Base-by-base conservation (phyloP, 2,888 invertebrate genomes). In the Dendrolimus pini region DNA sequence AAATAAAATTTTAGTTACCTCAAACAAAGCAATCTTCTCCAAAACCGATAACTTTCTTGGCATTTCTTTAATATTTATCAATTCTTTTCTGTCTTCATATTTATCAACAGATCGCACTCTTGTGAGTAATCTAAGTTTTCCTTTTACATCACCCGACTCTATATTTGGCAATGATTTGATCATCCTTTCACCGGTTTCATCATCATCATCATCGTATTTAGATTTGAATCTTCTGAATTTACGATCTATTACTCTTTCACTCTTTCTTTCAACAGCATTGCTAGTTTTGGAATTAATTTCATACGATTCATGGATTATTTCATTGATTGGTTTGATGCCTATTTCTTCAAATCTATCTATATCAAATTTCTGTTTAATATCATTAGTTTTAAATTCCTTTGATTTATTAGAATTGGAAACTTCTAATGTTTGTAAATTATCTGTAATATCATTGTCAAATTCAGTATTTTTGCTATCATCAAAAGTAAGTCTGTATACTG, bases 1-100 rank as follows among this genome's bases (percentile, higher is more conserved):
- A 47, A 47, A 47, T 47, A 47, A 47, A 30, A 9, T 41, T 30
- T 8, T 30, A 64, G 65, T 74, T 70, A 88, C 89, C 82, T 89
- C 89, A 69, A 85, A 89, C 30, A 89, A 58, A 1, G 87, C 85
- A 2, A 88, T 85, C 58, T 82, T 86, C 64, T 86, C 83, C 7
- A 74, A 73, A 0, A 89, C 86, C 0, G 84, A 78, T 41, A 75
- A 69, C 61, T 75, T 80, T 41, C 74, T 73, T 0, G 86, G 83
- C 65, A 77, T 72, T 59, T 85, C 85, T 56, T 75, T 83, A 0
- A 68, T 61, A 55, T 65, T 80, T 0, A 81, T 80, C 7, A 72
- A 64, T 13, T 75, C 78, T 47, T 66, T 75, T 47, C 71, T 79
- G 8, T 70, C 71, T 42, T 70, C 72, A 12, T 70, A 56, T 55